Evolutionary conservation across 2,888 invertebrate genomes (phyloP).

Genomic region (Priocnemis perturbator): DNA sequence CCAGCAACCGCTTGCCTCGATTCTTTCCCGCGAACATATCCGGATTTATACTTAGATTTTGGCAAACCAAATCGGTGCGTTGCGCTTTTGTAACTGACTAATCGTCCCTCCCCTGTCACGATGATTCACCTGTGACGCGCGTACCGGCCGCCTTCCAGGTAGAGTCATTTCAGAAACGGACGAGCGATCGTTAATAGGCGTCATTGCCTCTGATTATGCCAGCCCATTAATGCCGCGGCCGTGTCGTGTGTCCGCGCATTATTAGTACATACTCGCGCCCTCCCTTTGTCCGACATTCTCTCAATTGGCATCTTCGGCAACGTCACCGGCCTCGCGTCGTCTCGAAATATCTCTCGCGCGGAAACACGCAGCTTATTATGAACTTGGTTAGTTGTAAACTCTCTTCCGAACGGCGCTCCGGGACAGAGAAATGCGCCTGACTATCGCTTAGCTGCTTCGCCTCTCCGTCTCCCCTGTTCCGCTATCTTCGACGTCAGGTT

Average conservation of each 20-base stretch:
- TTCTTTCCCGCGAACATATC: conserved; percentile 13
- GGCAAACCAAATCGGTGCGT: conserved; percentile 40
- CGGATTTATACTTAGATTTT: conserved; percentile 37
- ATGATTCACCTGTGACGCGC: conserved; percentile 54
- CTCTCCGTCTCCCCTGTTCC: conserved; percentile 25
- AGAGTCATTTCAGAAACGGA: conserved; percentile 44
- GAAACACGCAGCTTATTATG: no score
- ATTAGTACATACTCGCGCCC: conserved; percentile 41
- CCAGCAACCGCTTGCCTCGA: neutral
- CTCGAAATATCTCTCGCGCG: conserved; percentile 13
- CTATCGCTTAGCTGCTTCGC: neutral
- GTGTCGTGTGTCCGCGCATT: conserved; percentile 23
- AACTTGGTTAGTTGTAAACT: no score
- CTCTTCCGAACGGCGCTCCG: no score
- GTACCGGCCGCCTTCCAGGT: conserved; percentile 41
- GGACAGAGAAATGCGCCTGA: no score
- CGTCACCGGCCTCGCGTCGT: no score
- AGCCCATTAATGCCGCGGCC: conserved; percentile 33
- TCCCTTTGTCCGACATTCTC: conserved; percentile 9
- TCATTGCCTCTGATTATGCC: conserved; percentile 31
- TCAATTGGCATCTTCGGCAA: no score
- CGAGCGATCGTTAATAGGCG: conserved; percentile 23
- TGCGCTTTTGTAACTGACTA: conserved; percentile 44
- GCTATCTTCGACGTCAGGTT: conserved; percentile 57
- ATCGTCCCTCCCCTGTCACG: conserved; percentile 35